Percentiles rank a stretch among this genome's conserved stretches.
phyloP scores from a whole-genome alignment of 2,888 invertebrate species.

The Drosophila niveifrons region DNA sequence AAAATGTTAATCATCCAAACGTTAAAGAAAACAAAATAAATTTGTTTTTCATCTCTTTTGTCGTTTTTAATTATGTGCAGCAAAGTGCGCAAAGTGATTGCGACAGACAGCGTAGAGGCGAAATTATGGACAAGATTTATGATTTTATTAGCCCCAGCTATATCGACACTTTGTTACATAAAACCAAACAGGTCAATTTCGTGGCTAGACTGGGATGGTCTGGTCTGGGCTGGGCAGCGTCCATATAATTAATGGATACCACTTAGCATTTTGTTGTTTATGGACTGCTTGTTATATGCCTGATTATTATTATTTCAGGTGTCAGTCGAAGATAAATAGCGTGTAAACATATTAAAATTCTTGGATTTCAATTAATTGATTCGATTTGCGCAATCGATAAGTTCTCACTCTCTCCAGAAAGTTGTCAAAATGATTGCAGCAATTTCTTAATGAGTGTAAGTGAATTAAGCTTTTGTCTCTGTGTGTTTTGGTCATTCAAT shows the following conservation, averaged over 20 bases:
- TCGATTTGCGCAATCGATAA: neutral
- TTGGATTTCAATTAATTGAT: neutral
- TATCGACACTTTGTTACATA: constrained; percentile 73
- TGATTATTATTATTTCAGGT: constrained; percentile 47
- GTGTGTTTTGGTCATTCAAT: constrained; percentile 45
- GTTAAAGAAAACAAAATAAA: constrained; percentile 42
- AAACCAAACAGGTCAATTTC: constrained; percentile 61
- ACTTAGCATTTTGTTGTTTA: constrained; percentile 65
- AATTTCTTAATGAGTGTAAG: neutral
- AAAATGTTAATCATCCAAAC: constrained; percentile 67
- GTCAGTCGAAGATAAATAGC: constrained; percentile 17
- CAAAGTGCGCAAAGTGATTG: constrained; percentile 65
- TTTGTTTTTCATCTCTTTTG: constrained; percentile 11
- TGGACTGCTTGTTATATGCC: constrained; percentile 28
- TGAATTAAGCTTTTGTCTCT: constrained; percentile 3
- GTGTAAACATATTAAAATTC: constrained; percentile 9
- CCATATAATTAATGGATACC: constrained; percentile 65
- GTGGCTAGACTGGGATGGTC: constrained; percentile 33
- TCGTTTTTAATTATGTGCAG: constrained; percentile 53
- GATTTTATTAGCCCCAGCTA: constrained; percentile 65
- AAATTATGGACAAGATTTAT: constrained; percentile 75
- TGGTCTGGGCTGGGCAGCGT: constrained; percentile 28
- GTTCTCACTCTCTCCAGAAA: constrained; percentile 2
- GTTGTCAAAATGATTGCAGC: neutral
- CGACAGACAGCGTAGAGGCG: constrained; percentile 44